phyloP scores from a whole-genome alignment of 2,797 vertebrate species.

The Alouatta caraya region DNA sequence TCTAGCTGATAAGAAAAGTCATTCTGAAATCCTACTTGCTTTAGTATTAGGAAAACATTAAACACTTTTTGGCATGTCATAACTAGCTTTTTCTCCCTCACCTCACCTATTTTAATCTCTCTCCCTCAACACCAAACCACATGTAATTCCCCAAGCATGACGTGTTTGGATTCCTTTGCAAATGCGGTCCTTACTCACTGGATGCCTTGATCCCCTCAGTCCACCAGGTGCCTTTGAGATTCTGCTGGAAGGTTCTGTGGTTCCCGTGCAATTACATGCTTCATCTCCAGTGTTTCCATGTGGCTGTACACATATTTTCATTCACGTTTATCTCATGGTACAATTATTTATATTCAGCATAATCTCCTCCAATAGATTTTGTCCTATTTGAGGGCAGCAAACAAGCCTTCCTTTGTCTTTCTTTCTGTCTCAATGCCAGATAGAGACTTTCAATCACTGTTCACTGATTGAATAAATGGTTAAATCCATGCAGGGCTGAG shows the following conservation, averaged over 20 bases:
- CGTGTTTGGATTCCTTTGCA: neutral
- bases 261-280: rapidly evolving
- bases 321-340: neutral
- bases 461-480: neutral
- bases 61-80: neutral
- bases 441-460: neutral
- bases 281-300: neutral
- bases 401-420: neutral
- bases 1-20: constrained; percentile 24
- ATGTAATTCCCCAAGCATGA: neutral
- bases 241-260: neutral
- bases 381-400: neutral
- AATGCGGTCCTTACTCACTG: neutral
- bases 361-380: neutral
- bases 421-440: neutral
- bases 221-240: neutral
- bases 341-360: neutral
- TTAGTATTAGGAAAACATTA: neutral
- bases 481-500: neutral
- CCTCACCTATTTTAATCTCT: neutral
- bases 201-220: neutral
- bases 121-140: neutral
- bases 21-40: neutral
- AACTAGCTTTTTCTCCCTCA: neutral
- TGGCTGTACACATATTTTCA: too few relatives aligned